Evolutionary conservation across 2,888 invertebrate genomes (phyloP).

Genomic region (Pocota personata): DNA sequence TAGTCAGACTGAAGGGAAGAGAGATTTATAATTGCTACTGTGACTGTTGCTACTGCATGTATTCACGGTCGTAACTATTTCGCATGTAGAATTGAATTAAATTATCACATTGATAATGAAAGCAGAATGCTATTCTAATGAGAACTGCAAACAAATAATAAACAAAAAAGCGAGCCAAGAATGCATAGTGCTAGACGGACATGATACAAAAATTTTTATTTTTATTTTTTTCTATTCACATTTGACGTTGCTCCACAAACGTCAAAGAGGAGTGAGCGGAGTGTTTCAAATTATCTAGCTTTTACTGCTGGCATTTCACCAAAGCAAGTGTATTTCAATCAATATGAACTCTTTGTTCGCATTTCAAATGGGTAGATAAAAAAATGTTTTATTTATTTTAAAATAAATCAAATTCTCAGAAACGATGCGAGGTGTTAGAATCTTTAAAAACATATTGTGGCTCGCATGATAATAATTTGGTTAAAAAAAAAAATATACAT

Average conservation of each 20-base stretch:
- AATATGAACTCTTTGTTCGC: background rate
- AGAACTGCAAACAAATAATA: background rate
- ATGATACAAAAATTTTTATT: background rate
- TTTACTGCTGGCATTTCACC: conserved; percentile 3
- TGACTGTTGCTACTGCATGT: background rate
- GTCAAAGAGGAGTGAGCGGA: background rate
- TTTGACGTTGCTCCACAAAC: background rate
- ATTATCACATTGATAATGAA: conserved; percentile 25
- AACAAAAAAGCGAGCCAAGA: background rate
- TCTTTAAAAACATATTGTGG: background rate
- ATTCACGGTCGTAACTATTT: background rate
- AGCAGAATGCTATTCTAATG: background rate
- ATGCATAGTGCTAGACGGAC: background rate
- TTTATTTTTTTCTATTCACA: background rate
- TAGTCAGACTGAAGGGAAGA: background rate
- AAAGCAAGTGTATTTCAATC: background rate
- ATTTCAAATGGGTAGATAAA: background rate
- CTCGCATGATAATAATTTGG: no score
- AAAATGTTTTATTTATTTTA: background rate
- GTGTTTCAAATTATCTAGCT: background rate
- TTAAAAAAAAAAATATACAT: no score
- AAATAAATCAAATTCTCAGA: background rate
- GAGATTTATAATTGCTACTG: background rate
- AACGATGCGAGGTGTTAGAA: no score
- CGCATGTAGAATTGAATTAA: conserved; percentile 7